Conservation (phyloP, 1,140 invertebrate species). For the Oedothorax gibbosus region DNA sequence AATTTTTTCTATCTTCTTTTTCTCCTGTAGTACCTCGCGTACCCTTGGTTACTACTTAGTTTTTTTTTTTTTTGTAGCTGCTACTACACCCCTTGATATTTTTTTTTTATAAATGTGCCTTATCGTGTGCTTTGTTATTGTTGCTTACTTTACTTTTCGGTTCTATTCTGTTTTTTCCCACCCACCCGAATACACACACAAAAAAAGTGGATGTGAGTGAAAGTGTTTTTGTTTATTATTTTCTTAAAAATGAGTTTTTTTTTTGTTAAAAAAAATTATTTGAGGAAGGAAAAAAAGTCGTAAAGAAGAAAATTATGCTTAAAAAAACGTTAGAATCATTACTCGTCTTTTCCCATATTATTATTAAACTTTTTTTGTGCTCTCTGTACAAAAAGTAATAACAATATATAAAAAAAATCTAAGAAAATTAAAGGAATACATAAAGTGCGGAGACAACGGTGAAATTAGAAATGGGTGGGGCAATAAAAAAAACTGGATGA, state of each 20-base stretch:
- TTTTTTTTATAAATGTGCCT: conserved; percentile 61
- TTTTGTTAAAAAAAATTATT: conserved; percentile 30
- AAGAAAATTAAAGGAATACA: conserved; percentile 61
- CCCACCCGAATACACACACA: neutral
- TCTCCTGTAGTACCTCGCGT: neutral
- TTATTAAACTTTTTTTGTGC: conserved; percentile 2
- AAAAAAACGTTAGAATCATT: conserved; percentile 43
- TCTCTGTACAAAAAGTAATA: conserved; percentile 4
- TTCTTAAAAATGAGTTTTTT: conserved; percentile 6
- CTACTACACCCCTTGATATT: conserved; percentile 49
- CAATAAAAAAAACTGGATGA: conserved; percentile 23
- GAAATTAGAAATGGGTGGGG: conserved; percentile 53
- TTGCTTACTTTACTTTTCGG: conserved; percentile 54
- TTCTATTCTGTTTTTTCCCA: neutral
- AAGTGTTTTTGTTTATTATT: conserved; percentile 19
- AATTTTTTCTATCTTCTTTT: conserved; percentile 20
- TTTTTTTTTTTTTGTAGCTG: conserved; percentile 27
- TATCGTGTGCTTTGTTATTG: conserved; percentile 60
- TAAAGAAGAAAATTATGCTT: neutral
- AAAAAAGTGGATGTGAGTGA: conserved; percentile 42
- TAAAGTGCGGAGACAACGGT: conserved; percentile 60
- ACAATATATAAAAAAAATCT: conserved; percentile 37
- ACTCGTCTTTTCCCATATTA: conserved; percentile 35
- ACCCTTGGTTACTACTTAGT: conserved; percentile 1
- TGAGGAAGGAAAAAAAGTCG: neutral